phyloP scores from a whole-genome alignment of 2,797 vertebrate species.

The Anguilla megastoma region DNA sequence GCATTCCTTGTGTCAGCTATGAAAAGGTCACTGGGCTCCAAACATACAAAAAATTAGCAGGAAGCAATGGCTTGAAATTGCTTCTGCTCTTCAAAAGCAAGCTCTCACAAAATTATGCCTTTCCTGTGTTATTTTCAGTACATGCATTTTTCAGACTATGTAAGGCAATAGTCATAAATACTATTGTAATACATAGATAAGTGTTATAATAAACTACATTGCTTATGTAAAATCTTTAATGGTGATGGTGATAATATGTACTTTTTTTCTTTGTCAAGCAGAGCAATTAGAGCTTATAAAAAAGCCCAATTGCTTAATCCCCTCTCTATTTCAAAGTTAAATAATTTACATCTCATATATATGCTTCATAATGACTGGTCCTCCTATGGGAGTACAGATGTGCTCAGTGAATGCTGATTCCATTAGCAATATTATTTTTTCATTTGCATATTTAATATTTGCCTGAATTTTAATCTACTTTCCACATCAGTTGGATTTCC shows the following conservation, averaged over 20 bases:
- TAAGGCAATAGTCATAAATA: background rate
- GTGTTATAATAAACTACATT: background rate
- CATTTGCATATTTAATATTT: constrained; percentile 18
- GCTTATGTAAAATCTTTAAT: too few relatives aligned
- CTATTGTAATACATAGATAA: background rate
- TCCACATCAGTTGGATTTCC: background rate
- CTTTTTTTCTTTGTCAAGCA: background rate
- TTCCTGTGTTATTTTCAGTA: background rate
- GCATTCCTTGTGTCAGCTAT: background rate
- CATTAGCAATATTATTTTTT: constrained; percentile 3
- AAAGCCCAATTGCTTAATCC: background rate
- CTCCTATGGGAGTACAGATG: constrained; percentile 15
- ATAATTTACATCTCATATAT: background rate
- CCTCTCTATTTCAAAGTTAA: background rate
- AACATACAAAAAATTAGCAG: background rate
- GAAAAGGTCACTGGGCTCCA: constrained; percentile 30
- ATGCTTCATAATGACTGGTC: constrained; percentile 13
- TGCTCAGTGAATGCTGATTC: constrained; percentile 9
- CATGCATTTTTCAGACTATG: background rate
- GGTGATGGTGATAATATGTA: background rate
- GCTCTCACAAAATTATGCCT: background rate
- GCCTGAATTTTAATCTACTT: background rate
- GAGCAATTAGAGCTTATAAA: constrained; percentile 9
- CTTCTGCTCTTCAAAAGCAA: constrained; percentile 9
- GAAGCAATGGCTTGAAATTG: constrained; percentile 22